Conservation (phyloP, 1,140 invertebrate genomes). For the Drosophila dunni region DNA sequence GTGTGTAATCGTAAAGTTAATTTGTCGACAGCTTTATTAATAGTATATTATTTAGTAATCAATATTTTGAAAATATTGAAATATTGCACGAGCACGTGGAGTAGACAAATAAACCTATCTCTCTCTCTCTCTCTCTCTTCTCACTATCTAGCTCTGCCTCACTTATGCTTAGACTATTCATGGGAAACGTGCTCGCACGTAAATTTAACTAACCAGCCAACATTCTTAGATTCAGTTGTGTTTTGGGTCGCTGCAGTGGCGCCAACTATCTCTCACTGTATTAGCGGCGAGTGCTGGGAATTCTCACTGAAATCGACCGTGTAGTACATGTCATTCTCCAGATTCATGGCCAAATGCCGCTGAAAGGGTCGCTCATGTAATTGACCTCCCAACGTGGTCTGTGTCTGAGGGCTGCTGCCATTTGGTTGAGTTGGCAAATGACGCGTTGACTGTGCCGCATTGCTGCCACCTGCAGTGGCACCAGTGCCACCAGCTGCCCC, state of each 20-base stretch:
- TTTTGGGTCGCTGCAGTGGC: slow-evolving; percentile 12
- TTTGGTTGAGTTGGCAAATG: slow-evolving; percentile 62
- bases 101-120: slow-evolving; percentile 8
- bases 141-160: not conserved
- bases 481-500: slow-evolving; percentile 12
- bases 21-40: slow-evolving; percentile 45
- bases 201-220: slow-evolving; percentile 81
- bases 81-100: slow-evolving; percentile 71
- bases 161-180: not conserved
- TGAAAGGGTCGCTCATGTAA: slow-evolving; percentile 81
- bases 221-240: slow-evolving; percentile 5
- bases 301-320: slow-evolving; percentile 89
- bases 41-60: slow-evolving; percentile 42
- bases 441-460: slow-evolving; percentile 58
- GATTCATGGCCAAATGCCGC: slow-evolving; percentile 86
- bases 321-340: slow-evolving; percentile 89
- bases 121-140: slow-evolving; percentile 15
- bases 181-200: slow-evolving; percentile 58
- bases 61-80: slow-evolving; percentile 77
- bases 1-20: slow-evolving; percentile 64
- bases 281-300: slow-evolving; percentile 89
- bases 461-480: slow-evolving; percentile 20
- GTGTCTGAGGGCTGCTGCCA: slow-evolving; percentile 60
- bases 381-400: slow-evolving; percentile 73
- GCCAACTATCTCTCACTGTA: slow-evolving; percentile 85